Base-by-base conservation (phyloP, 1,140 invertebrate genomes). In the Neodiprion virginianus region DNA sequence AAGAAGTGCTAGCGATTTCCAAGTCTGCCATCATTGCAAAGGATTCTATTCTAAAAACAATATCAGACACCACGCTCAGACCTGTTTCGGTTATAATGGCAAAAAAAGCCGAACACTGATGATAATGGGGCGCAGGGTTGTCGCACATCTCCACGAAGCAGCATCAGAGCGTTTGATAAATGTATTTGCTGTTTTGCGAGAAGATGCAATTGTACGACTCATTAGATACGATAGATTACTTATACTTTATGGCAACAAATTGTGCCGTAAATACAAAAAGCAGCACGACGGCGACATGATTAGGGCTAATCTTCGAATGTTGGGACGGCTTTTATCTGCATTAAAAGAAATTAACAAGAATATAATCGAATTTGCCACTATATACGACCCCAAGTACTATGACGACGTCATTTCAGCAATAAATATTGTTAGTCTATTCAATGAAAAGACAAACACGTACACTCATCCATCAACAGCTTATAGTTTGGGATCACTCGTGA, bases 171-270 rank as follows among this genome's bases (percentile, higher is more conserved):
- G 49, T 40, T 68, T 82, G 12, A 61, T 72, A 48, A 75, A 80
- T 50, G 40, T 47, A 40, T 65, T 79, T 7, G 70, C 78, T 9
- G 67, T 77, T 14, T 70, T 79, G 65, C 72, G 72, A 0, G 75
- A 79, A 53, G 78, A 79, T 48, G 53, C 66, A 17, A 66, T 80
- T 8, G 71, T 73, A 7, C 48, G 70, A 21, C 47, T 73, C 7
- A 80, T 82, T 3, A 49, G 74, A 48, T 80, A 80, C 48, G 79
- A 82, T 53, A 68, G 76, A 68, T 53, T 82, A 3, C 10, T 79
- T 11, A 80, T 82, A 23, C 12, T 74, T 10, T 80, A 78, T 75
- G 77, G 69, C 12, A 81, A 81, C 70, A 78, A 78, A 72, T 66
- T 79, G 50, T 77, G 74, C 73, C 53, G 72, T 5, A 80, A 80